Evolutionary conservation across 2,113 vertebrate genomes (phyloP).

Genomic region (Notechis scutatus): DNA sequence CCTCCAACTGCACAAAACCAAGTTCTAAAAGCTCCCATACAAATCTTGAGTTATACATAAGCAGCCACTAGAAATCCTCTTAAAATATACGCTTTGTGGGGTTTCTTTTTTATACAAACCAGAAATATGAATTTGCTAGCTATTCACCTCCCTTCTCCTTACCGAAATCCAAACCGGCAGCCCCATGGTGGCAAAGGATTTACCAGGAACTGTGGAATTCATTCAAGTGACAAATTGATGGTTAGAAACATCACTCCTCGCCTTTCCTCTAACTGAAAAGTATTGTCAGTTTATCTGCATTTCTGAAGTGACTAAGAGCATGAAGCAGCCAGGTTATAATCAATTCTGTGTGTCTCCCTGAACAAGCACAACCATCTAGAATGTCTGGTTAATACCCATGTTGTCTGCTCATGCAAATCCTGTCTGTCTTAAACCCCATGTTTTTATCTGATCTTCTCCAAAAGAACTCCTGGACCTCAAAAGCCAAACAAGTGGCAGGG

Average conservation of each 20-base stretch:
- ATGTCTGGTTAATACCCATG: neutral
- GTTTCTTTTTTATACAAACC: neutral
- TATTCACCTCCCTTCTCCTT: neutral
- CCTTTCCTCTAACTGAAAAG: neutral
- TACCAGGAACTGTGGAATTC: neutral
- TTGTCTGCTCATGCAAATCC: neutral
- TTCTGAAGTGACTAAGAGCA: accelerated
- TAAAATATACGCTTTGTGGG: neutral
- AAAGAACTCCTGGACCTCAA: conserved; percentile 37
- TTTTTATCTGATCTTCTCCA: conserved; percentile 41
- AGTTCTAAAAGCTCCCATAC: neutral
- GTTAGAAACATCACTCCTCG: accelerated
- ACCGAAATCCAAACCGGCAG: neutral
- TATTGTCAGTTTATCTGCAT: neutral
- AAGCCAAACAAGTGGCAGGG: conserved; percentile 48
- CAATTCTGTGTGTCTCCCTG: accelerated
- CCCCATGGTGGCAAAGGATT: neutral
- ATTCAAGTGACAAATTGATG: neutral
- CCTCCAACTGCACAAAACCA: neutral
- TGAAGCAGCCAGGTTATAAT: neutral
- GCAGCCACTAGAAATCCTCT: neutral
- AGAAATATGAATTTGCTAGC: neutral
- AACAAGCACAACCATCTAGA: neutral
- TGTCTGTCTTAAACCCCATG: conserved; percentile 12
- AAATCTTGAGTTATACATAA: neutral